Percentiles rank a stretch among this genome's conserved stretches.
Conservation (phyloP, 2,888 invertebrate species). For the Bembecia ichneumoniformis region DNA sequence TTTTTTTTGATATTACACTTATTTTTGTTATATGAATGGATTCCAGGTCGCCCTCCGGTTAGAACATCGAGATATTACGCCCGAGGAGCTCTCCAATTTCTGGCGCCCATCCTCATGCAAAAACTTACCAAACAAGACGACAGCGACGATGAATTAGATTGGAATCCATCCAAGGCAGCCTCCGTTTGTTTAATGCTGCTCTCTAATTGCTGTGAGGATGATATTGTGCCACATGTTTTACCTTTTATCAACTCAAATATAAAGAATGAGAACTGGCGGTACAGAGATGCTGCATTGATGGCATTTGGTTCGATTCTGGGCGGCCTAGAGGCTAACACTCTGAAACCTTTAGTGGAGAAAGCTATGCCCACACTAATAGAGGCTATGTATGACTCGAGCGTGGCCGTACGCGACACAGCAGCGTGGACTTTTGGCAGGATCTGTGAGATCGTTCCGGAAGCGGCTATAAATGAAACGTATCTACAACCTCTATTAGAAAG, state of each 20-base stretch:
- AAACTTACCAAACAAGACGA: slow-evolving; percentile 97
- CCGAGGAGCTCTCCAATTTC: slow-evolving; percentile 95
- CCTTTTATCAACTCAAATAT: slow-evolving; percentile 98
- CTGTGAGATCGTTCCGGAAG: slow-evolving; percentile 96
- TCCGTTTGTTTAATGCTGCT: slow-evolving; percentile 98
- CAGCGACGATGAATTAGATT: slow-evolving; percentile 97
- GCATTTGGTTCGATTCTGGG: slow-evolving; percentile 96
- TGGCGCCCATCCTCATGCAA: slow-evolving; percentile 94
- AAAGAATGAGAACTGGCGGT: slow-evolving; percentile 92
- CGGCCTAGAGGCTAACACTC: slow-evolving; percentile 87
- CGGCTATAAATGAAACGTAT: slow-evolving; percentile 89
- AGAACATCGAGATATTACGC: slow-evolving; percentile 96
- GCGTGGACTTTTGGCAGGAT: slow-evolving; percentile 99
- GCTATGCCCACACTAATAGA: slow-evolving; percentile 97
- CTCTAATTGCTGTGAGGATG: slow-evolving; percentile 97
- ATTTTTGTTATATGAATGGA: background rate
- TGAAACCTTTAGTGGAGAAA: slow-evolving; percentile 95
- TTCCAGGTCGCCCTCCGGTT: slow-evolving; percentile 87
- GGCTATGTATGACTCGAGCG: slow-evolving; percentile 93
- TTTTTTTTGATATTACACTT: background rate
- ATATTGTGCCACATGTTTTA: slow-evolving; percentile 94
- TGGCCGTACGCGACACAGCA: slow-evolving; percentile 95
- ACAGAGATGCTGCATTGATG: slow-evolving; percentile 97
- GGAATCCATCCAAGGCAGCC: slow-evolving; percentile 99
- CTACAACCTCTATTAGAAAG: slow-evolving; percentile 86